Evolutionary conservation across 2,888 invertebrate species (phyloP), one percentile per base, ranked within the genome.

Genomic region (Metopia argyrocephala): DNA sequence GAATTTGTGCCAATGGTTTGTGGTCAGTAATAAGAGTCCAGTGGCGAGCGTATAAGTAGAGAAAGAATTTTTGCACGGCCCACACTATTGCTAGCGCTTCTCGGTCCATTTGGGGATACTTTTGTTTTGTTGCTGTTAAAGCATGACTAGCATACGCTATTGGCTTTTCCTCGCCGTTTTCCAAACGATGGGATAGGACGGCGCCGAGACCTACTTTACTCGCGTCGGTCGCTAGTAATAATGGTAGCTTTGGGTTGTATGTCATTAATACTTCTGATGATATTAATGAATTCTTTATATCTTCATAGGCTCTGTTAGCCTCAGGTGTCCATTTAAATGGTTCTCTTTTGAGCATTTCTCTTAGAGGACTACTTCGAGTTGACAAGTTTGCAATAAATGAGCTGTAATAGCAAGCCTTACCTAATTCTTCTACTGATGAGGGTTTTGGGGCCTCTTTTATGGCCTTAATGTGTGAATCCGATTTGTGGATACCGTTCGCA

Each of bases 21-120:
- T 52, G 52, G 21, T 65, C 52, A 9, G 65, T 65, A 20, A 65
- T 38, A 5, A 65, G 18, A 18, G 65, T 62, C 62, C 62, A 62
- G 6, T 52, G 50, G 9, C 50, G 50, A 3, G 23, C 23, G 12
- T 52, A 23, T 21, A 52, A 20, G 21, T 52, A 52, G 3, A 52
- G 21, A 48, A 64, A 62, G 27, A 50, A 64, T 7, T 48, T 48
- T 64, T 48, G 48, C 4, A 64, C 64, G 2, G 64, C 48, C 75
- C 78, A 75, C 3, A 75, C 52, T 21, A 64, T 64, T 45, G 69
- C 66, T 4, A 59, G 18, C 1, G 69, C 75, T 20, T 70, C 78
- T 7, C 76, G 79, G 46, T 79, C 81, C 12, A 83, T 76, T 61
- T 75, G 73, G 2, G 76, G 73, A 45, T 82, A 79, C 15, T 69